Evolutionary conservation across 2,113 vertebrate species (phyloP).

Genomic region (Rhineura floridana): DNA sequence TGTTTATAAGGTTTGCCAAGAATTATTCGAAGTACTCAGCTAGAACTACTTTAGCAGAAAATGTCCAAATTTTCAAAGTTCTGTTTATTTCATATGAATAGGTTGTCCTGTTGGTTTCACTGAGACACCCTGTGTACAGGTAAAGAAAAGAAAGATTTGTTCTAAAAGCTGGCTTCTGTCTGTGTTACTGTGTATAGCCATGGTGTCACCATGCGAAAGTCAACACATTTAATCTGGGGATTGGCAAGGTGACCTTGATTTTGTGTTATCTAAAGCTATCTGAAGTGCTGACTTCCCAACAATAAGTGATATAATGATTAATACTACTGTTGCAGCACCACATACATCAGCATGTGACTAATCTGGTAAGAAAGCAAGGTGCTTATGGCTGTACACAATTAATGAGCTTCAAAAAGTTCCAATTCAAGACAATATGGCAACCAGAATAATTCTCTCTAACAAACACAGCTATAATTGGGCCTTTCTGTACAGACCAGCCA

Average conservation of each 20-base stretch:
- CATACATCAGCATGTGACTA: constrained; percentile 5
- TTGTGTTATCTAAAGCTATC: constrained; percentile 23
- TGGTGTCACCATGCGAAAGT: constrained; percentile 72
- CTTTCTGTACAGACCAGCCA: background rate
- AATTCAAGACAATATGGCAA: background rate
- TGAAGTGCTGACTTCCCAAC: constrained; percentile 32
- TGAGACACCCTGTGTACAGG: background rate
- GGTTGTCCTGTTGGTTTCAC: background rate
- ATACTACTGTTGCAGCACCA: background rate
- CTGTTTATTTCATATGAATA: constrained; percentile 12
- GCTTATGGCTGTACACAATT: background rate
- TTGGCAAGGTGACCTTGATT: constrained; percentile 19
- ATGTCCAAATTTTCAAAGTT: constrained; percentile 8
- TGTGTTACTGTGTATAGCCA: constrained; percentile 58
- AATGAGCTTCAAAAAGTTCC: background rate
- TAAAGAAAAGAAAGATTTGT: background rate
- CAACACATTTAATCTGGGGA: constrained; percentile 48
- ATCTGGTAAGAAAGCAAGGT: background rate
- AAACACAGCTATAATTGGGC: no score
- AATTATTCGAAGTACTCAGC: constrained; percentile 31
- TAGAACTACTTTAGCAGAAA: background rate
- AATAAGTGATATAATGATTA: constrained; percentile 25
- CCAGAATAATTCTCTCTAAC: no score
- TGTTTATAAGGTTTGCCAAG: constrained; percentile 12
- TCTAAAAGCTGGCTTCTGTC: constrained; percentile 61